Conservation (phyloP, 2,113 vertebrate species). For the rat (Rattus norvegicus) region GRCr8 NC_086039.1:64037501-64038000, state of each 20-base stretch:
- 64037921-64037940: not conserved
- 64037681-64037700: not conserved
- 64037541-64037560: not conserved
- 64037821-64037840: not conserved
- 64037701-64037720: not conserved
- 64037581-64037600: not conserved
- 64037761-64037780: not conserved
- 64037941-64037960: not conserved
- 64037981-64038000: not conserved
- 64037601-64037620: not conserved
- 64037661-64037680: not conserved
- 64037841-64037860: not conserved
- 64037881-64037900: not conserved
- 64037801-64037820: not conserved
- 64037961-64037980: not conserved
- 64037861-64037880: not conserved
- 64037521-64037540: not conserved
- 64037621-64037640: not conserved
- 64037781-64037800: not conserved
- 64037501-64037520: not conserved
- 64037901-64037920: not conserved
- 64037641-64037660: not conserved
- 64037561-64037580: not conserved
- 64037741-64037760: not conserved
- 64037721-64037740: not conserved